phyloP scores from a whole-genome alignment of 2,797 vertebrate genomes.

The Sebastes jordani region DNA sequence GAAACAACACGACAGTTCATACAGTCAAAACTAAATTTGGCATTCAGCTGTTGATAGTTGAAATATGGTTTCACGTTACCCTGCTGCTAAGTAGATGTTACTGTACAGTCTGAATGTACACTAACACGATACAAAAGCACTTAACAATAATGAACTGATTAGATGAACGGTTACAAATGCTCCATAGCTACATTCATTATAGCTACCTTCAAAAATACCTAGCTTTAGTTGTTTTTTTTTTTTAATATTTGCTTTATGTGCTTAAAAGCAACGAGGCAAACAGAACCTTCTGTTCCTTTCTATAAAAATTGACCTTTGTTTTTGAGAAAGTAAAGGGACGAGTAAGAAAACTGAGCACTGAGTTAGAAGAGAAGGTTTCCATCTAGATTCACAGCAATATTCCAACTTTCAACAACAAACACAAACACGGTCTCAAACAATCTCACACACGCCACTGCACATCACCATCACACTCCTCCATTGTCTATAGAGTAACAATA shows the following conservation, averaged over 20 bases:
- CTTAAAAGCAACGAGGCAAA: constrained; percentile 71
- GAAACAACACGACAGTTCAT: constrained; percentile 34
- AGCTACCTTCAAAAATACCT: constrained; percentile 67
- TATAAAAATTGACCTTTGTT: constrained; percentile 44
- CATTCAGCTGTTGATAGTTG: constrained; percentile 64
- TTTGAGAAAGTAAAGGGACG: constrained; percentile 68
- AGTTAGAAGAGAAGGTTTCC: constrained; percentile 70
- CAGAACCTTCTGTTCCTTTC: constrained; percentile 43
- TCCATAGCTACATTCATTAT: constrained; percentile 72
- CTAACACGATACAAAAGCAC: constrained; percentile 36
- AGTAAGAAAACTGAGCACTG: constrained; percentile 71
- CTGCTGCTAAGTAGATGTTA: constrained; percentile 53
- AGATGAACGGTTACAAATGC: constrained; percentile 38
- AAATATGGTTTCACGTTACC: constrained; percentile 44
- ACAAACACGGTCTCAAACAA: constrained; percentile 65
- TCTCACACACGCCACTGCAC: constrained; percentile 77
- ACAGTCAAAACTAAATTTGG: constrained; percentile 66
- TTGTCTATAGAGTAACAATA: constrained; percentile 78
- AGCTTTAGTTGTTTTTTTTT: constrained; percentile 25
- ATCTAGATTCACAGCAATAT: constrained; percentile 83
- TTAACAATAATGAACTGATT: constrained; percentile 29
- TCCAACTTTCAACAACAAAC: constrained; percentile 77
- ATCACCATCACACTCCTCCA: constrained; percentile 77
- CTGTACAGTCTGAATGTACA: constrained; percentile 45
- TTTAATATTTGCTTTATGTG: constrained; percentile 57